These are phyloP conservation scores for Mustelus asterias DNA, from an alignment of 2,113 vertebrate species.

Conservation along the genomic window DNA sequence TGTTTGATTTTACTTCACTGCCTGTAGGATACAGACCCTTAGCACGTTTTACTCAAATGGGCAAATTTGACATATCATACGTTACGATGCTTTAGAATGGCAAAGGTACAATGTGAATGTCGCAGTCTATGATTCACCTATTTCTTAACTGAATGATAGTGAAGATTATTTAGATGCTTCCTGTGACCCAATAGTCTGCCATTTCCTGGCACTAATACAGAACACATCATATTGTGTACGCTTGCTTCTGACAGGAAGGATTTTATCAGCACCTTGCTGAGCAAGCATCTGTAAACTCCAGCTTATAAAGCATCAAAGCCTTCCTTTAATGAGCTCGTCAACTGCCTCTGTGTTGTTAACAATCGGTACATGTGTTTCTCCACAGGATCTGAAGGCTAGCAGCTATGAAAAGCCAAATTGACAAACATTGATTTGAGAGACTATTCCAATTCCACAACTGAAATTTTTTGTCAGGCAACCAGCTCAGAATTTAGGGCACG, in stretches of 20 bases:
- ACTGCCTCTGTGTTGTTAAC: background rate
- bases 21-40: background rate
- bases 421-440: background rate
- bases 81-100: background rate
- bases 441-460: background rate
- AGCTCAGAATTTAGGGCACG: background rate
- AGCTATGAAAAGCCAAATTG: background rate
- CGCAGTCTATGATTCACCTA: background rate
- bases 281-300: conserved; percentile 2
- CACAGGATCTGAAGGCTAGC: background rate
- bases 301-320: conserved; percentile 28
- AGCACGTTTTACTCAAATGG: background rate
- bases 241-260: background rate
- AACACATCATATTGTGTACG: background rate
- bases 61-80: background rate
- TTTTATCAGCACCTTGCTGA: conserved; percentile 19
- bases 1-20: background rate
- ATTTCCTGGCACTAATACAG: background rate
- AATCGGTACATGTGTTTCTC: conserved; percentile 1
- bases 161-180: background rate
- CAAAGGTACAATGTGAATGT: background rate
- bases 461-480: background rate
- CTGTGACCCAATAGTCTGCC: background rate
- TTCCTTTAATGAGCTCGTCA: background rate
- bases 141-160: background rate